A percentile compares a stretch with the other conserved stretches of the same genome.
Conservation (phyloP, 2,113 vertebrate genomes). For the Puma concolor region DNA sequence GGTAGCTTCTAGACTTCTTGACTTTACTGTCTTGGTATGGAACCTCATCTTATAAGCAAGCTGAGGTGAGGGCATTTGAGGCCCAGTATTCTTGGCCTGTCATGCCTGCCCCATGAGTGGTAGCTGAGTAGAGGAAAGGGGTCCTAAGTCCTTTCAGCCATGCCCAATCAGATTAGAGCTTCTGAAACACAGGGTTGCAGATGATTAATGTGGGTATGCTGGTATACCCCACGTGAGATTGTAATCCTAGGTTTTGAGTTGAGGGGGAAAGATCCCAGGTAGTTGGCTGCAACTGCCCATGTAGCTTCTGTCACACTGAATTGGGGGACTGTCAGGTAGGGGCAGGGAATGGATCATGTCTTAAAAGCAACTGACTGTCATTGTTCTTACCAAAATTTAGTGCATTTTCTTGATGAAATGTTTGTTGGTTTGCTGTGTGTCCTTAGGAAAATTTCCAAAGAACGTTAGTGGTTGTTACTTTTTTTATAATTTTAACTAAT, state of each 20-base stretch:
- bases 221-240: not conserved
- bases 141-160: not conserved
- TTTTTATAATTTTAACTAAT: not conserved
- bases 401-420: conserved; percentile 22
- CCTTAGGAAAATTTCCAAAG: not conserved
- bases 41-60: conserved; percentile 6
- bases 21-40: not conserved
- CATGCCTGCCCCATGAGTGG: not conserved
- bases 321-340: not conserved
- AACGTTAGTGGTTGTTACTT: not conserved
- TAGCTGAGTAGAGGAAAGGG: not conserved
- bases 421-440: conserved; percentile 3
- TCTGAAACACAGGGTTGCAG: not conserved
- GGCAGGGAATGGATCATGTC: not conserved
- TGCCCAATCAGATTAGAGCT: not conserved
- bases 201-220: conserved; percentile 1
- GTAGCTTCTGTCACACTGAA: conserved; percentile 21
- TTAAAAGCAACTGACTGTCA: not conserved
- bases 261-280: not conserved
- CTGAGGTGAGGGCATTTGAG: not conserved
- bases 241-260: not conserved
- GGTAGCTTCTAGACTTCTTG: not conserved
- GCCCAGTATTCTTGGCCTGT: not conserved
- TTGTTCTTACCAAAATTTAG: conserved; percentile 1
- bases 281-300: not conserved